Base-by-base conservation (phyloP, 2,888 invertebrate genomes). In the Mythimna impura region DNA sequence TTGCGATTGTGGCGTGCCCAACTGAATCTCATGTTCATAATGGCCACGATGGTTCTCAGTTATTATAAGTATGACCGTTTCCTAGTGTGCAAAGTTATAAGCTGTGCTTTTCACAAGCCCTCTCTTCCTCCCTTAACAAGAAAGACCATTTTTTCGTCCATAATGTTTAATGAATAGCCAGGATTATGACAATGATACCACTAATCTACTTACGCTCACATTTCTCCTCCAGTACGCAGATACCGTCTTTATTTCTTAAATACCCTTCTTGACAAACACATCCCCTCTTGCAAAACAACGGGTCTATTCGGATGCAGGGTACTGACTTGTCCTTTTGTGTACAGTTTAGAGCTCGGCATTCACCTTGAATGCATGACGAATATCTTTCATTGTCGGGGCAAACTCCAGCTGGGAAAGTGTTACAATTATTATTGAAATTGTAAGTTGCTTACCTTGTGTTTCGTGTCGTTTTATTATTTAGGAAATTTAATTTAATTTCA, bases 321-420 rank as follows among this genome's bases (percentile, higher is more conserved):
- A 87, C 63, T 14, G 82, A n/a, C 43, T 77, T 8, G 25, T 66
- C 81, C 64, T 71, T 75, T 55, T 88, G 82, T 5, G 75, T 65
- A 62, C 89, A 89, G 54, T 82, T 76, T n/a, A 82, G 71, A 30
- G 85, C 77, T 76, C 84, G 75, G 50, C 89, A 89, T 66, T 80
- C 70, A 7, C 65, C 80, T 80, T 87, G 82, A 22, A 71, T 76
- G 65, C 90, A 90, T 43, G 14, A 54, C 0, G 85, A 86, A 71
- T 81, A 87, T 40, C 65, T 73, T 80, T 89, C 89, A 12, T 89
- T 81, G 0, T 8, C 20, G 6, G 40, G 73, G 17, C 73, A 73
- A 34, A 77, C 78, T 70, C 30, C 73, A 61, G 85, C 89, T 88
- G 64, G n/a, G 9, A n/a, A 52, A n/a, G 20, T 20, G 1, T 52